Base-by-base conservation (phyloP, 2,113 vertebrate species). In the Plectropomus leopardus region DNA sequence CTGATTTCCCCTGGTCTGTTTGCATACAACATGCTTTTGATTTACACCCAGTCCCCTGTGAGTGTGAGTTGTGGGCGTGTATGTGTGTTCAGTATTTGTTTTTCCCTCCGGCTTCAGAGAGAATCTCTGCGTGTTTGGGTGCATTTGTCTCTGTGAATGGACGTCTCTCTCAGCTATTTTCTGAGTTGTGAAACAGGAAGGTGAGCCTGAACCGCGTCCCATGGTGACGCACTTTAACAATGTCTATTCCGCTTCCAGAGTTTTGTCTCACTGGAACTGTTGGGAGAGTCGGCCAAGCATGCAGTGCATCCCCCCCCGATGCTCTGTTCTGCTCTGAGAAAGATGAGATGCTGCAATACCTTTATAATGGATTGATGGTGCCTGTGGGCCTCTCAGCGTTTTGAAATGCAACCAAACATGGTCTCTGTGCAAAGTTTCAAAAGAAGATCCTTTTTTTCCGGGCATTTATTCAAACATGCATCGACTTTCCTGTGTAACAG, bases 341-440 rank as follows among this genome's bases (percentile, higher is more conserved):
- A 85, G 80, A 89, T 69, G 57, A 86, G 84, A 86, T 89, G 76
- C 89, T 91, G 86, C 87, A 90, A 83, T 83, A 89, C 83, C 84
- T 87, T 83, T 44, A 75, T 59, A 84, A 70, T 86, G 69, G 86
- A 90, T 86, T 89, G 81, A 90, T 91, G 76, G 73, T 30, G 69
- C 88, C 88, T 86, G 71, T 50, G 77, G 84, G 89, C 61, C 70
- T 87, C 67, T 61, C 58, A 23, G 54, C 14, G 53, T 82, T 89
- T 83, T 89, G 75, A 92, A 91, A 86, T 78, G 58, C 76, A 87
- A 85, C 88, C 87, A 89, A 89, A 89, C 76, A 83, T 78, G 80
- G 81, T 84, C 83, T 85, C 65, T 57, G 57, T 45, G 64, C 67
- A 68, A 58, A 70, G 53, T 65, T 88, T 86, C 54, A 84, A 68